Conservation (phyloP, 2,797 vertebrate species). For the Threskiornis aethiopicus region DNA sequence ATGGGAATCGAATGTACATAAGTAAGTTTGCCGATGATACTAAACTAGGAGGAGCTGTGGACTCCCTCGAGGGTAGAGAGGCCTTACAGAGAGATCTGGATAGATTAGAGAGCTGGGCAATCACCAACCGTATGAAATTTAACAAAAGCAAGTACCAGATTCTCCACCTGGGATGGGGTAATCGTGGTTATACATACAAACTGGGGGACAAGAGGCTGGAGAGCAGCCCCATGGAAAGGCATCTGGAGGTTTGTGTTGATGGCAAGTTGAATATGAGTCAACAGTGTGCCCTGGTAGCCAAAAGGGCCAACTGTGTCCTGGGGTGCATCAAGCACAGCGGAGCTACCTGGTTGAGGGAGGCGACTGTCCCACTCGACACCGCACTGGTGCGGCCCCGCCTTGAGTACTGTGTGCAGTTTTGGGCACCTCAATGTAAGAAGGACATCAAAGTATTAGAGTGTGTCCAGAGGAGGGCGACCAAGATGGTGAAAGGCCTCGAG, state of each 20-base stretch:
- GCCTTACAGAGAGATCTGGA: neutral
- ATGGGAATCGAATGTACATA: neutral
- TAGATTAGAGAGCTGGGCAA: neutral
- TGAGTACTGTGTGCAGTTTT: rapidly evolving
- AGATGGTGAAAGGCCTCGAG: neutral
- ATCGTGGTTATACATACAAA: neutral
- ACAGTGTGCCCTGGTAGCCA: neutral
- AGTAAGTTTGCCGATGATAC: neutral
- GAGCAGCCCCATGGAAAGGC: neutral
- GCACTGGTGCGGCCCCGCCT: neutral
- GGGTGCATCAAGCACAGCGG: neutral
- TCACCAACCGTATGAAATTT: neutral
- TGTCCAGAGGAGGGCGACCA: neutral
- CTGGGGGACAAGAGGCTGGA: neutral
- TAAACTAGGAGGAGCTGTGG: neutral
- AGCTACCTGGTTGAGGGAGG: rapidly evolving
- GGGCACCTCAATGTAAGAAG: rapidly evolving
- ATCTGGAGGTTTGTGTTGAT: neutral
- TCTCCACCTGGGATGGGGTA: neutral
- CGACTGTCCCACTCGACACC: neutral
- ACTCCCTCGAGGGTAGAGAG: neutral
- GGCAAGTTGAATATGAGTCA: neutral
- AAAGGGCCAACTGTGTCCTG: neutral
- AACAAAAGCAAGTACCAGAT: neutral
- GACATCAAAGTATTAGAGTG: neutral